Conservation (phyloP, 1,140 invertebrate genomes). For the Polypedilum vanderplanki region DNA sequence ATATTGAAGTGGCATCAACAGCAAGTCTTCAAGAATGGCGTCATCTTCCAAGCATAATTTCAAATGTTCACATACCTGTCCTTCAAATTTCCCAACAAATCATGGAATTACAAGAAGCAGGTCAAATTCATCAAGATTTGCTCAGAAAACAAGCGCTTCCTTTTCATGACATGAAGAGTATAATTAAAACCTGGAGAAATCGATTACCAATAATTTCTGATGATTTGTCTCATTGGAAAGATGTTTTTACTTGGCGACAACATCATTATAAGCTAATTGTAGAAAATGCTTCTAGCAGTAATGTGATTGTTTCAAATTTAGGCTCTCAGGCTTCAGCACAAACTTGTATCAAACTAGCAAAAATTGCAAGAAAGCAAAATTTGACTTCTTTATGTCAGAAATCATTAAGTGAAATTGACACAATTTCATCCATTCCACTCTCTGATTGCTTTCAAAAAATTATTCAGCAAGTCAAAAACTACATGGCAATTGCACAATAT, state of each 20-base stretch:
- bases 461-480: slow-evolving; percentile 91
- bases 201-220: slow-evolving; percentile 87
- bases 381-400: slow-evolving; percentile 85
- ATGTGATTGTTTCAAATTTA: slow-evolving; percentile 66
- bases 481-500: slow-evolving; percentile 83
- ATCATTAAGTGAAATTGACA: slow-evolving; percentile 86
- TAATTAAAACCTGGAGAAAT: slow-evolving; percentile 96
- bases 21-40: slow-evolving; percentile 92
- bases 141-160: slow-evolving; percentile 75
- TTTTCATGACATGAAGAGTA: slow-evolving; percentile 94
- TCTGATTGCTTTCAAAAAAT: slow-evolving; percentile 95
- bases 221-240: slow-evolving; percentile 94
- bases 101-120: slow-evolving; percentile 94
- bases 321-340: slow-evolving; percentile 86
- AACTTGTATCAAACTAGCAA: slow-evolving; percentile 95
- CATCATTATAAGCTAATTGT: slow-evolving; percentile 95
- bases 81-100: slow-evolving; percentile 89
- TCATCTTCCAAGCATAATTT: slow-evolving; percentile 80
- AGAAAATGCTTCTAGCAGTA: slow-evolving; percentile 62
- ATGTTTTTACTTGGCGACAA: slow-evolving; percentile 96
- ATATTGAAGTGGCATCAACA: slow-evolving; percentile 81
- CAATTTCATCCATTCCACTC: slow-evolving; percentile 89
- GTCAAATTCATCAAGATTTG: slow-evolving; percentile 82
- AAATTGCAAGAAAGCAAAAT: slow-evolving; percentile 92
- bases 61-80: slow-evolving; percentile 86